Evolutionary conservation across 2,888 invertebrate genomes (phyloP).

Genomic region (Bombylius major): DNA sequence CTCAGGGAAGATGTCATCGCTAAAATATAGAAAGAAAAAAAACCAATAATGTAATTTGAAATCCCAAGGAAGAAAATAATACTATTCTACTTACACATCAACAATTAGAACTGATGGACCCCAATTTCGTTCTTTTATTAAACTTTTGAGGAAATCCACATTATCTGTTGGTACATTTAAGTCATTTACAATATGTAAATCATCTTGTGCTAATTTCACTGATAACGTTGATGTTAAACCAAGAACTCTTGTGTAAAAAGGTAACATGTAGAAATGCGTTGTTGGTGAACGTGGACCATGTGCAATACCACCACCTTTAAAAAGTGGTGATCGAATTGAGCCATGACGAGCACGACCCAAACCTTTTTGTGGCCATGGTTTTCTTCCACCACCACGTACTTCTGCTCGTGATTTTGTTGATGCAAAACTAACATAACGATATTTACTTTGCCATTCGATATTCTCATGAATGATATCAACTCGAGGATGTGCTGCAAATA

Average conservation of each 20-base stretch:
- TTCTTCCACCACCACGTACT: constrained; percentile 75
- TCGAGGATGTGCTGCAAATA: constrained; percentile 72
- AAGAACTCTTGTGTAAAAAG: constrained; percentile 57
- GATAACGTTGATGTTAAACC: constrained; percentile 78
- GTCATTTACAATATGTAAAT: constrained; percentile 78
- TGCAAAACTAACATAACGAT: constrained; percentile 69
- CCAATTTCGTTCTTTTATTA: constrained; percentile 81
- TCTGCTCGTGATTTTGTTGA: constrained; percentile 71
- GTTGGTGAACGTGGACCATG: constrained; percentile 89
- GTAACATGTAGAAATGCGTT: constrained; percentile 88
- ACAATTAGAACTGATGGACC: constrained; percentile 91
- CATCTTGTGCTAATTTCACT: constrained; percentile 89
- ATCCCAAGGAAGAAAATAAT: constrained; percentile 1
- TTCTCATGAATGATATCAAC: constrained; percentile 80
- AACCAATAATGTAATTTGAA: not conserved
- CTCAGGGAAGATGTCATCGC: constrained; percentile 71
- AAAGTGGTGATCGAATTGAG: constrained; percentile 81
- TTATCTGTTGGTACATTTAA: constrained; percentile 78
- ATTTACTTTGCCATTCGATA: constrained; percentile 72
- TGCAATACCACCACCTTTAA: constrained; percentile 65
- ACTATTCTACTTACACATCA: constrained; percentile 56
- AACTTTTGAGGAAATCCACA: constrained; percentile 59
- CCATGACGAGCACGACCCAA: constrained; percentile 83
- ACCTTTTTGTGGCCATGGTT: constrained; percentile 98
- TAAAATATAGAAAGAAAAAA: constrained; percentile 38